Evolutionary conservation across 23 tunicate species (phyloP), one percentile per base, ranked within the genome.

Genomic region (Styela clava): DNA sequence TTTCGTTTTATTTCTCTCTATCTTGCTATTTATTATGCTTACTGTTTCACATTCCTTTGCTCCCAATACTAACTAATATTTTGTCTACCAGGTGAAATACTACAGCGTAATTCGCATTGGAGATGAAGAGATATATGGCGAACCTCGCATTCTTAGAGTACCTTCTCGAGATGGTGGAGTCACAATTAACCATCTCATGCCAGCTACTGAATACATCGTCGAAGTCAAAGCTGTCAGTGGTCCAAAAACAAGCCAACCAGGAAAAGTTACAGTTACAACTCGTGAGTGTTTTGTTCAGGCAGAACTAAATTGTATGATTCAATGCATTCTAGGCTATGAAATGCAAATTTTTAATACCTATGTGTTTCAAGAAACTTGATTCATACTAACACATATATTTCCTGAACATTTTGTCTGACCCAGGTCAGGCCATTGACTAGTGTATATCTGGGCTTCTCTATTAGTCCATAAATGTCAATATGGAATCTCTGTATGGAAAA

Each of bases 121-220:
- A 24, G 81, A 76, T 52, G 65, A 52, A 27, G 2, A 22, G 9
- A 34, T 72, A n/a, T 72, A 72, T n/a, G 78, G 78, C 20, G 64
- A 76, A 76, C 62, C 35, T 29, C 1, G 37, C 30, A 24, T 1
- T 16, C 26, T 35, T 5, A 1, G 1, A 22, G 81, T 44, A 25
- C 64, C 81, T 52, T 64, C 62, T 25, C 28, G 65, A 33, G n/a
- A 51, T 5, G 65, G 81, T 7, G 81, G 64, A 25, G 52, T 44
- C 37, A 44, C 44, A 0, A 26, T 76, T 24, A 1, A 1, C 27
- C 67, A 76, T 25, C 81, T 76, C 5, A 5, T 44, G 3, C 81
- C 81, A 9, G 81, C 81, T 22, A 36, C 81, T 16, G 64, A 76
- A 52, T 76, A 76, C 67, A 52, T 76, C 27, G 33, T 76, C 24